Base-by-base conservation (phyloP, 2,888 invertebrate species). In the Rosalia funebris region DNA sequence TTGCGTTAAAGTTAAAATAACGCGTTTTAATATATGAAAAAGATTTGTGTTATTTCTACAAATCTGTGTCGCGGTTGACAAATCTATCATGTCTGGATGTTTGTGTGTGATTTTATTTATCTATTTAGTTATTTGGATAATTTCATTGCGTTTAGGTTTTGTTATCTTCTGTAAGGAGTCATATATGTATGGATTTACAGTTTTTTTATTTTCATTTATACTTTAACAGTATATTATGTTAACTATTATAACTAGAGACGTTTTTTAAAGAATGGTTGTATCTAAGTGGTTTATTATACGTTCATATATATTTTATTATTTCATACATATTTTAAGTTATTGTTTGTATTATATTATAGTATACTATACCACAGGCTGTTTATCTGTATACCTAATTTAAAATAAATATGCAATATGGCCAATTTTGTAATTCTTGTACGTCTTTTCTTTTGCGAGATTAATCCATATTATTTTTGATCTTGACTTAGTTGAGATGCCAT, bases 321-420 rank as follows among this genome's bases (percentile, higher is more conserved):
- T 60, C 53, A 62, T 65, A 69, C 64, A 66, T 67, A 68, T 71
- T 69, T 56, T 60, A 55, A 60, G 48, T 48, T 60, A 44, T 54
- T 39, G 58, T 63, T 67, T 65, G 62, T 65, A 67, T 65, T 64
- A 48, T 63, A 64, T 65, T 41, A 50, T 20, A 53, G 32, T 53
- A 25, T 25, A 42, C 50, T 39, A 71, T 75, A 73, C 73, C 72
- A 74, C 75, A 74, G 74, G 74, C 74, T 76, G 74, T 76, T 75
- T 75, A 72, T 53, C 66, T 76, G 74, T 76, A 75, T 75, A 74
- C 73, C 71, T 75, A 71, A 75, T 76, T 75, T 76, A 64, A 73
- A 75, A 75, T 75, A 75, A 76, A 76, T 71, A 75, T 73, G 74
- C 75, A 76, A 75, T 76, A 75, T 73, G 74, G 74, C 69, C 73